phyloP scores from a whole-genome alignment of 2,888 invertebrate species.

The Sphaeridia pumilis region DNA sequence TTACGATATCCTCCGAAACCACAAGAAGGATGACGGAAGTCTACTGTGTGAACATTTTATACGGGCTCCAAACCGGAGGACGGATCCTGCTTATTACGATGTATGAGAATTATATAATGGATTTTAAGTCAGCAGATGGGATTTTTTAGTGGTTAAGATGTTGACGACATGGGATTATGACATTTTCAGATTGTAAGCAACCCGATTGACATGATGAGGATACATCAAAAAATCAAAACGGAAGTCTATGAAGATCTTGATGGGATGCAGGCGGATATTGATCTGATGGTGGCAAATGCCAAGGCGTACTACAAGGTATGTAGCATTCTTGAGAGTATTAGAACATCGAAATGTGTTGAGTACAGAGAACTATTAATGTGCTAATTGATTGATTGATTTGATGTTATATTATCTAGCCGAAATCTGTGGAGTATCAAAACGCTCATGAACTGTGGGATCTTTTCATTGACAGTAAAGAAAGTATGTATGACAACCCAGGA shows the following conservation, averaged over 20 bases:
- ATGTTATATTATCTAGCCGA: not conserved
- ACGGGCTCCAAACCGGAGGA: conserved; percentile 82
- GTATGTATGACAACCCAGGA: conserved; percentile 39
- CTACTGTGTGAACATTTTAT: conserved; percentile 88
- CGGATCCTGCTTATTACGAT: conserved; percentile 81
- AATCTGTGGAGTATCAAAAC: conserved; percentile 76
- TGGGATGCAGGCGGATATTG: conserved; percentile 78
- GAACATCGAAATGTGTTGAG: not conserved
- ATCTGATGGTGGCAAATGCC: conserved; percentile 83
- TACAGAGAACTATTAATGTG: not conserved
- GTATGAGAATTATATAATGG: conserved; percentile 25
- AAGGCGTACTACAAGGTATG: conserved; percentile 78
- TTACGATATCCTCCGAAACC: conserved; percentile 79
- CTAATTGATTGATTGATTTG: not conserved
- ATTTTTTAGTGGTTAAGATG: no score
- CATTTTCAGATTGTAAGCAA: conserved; percentile 61
- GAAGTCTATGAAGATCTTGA: conserved; percentile 93
- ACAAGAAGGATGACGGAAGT: conserved; percentile 83
- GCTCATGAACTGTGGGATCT: conserved; percentile 79
- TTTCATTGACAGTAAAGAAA: conserved; percentile 53
- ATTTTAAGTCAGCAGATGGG: no score
- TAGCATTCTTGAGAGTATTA: not conserved
- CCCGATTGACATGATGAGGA: conserved; percentile 88
- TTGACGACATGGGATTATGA: not conserved
- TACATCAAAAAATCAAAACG: conserved; percentile 92